These are phyloP conservation scores for Anoplopoma fimbria DNA, from an alignment of 2,113 vertebrate species.

Conservation along the genomic window DNA sequence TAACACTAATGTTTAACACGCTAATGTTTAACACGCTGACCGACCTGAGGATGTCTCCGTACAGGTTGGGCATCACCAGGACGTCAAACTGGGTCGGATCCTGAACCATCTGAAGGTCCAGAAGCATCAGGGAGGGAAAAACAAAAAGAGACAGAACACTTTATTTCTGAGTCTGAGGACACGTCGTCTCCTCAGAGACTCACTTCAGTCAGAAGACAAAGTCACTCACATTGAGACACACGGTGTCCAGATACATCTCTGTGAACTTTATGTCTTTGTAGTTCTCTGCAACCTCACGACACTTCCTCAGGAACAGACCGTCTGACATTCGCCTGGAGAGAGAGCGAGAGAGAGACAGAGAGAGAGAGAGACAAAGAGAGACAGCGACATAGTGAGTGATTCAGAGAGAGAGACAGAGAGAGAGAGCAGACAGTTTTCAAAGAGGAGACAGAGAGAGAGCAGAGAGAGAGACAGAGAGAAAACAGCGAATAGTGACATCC, in stretches of 20 bases:
- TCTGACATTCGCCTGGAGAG: conserved; percentile 94
- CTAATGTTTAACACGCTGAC: conserved; percentile 31
- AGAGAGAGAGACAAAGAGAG: not conserved
- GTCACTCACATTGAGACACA: conserved; percentile 91
- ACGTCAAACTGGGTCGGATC: conserved; percentile 96
- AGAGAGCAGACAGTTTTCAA: too few species aligned
- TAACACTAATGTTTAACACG: too few species aligned
- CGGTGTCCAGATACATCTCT: conserved; percentile 98
- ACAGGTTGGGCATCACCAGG: conserved; percentile 97
- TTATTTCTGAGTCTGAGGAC: too few species aligned
- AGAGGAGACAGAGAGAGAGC: too few species aligned
- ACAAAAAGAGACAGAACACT: too few species aligned
- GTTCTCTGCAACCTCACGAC: conserved; percentile 94
- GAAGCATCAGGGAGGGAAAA: too few species aligned
- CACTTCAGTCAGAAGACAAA: too few species aligned
- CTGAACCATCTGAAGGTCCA: conserved; percentile 92
- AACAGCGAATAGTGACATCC: too few species aligned
- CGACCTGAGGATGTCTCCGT: conserved; percentile 96
- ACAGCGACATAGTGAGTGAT: not conserved
- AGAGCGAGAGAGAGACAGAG: not conserved
- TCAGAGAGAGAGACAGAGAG: too few species aligned
- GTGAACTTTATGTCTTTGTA: conserved; percentile 97
- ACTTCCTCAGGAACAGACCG: conserved; percentile 94
- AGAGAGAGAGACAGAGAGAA: too few species aligned
- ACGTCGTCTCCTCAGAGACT: too few species aligned